Evolutionary conservation across 2,888 invertebrate species (phyloP).

Genomic region (Epiblema foenella): DNA sequence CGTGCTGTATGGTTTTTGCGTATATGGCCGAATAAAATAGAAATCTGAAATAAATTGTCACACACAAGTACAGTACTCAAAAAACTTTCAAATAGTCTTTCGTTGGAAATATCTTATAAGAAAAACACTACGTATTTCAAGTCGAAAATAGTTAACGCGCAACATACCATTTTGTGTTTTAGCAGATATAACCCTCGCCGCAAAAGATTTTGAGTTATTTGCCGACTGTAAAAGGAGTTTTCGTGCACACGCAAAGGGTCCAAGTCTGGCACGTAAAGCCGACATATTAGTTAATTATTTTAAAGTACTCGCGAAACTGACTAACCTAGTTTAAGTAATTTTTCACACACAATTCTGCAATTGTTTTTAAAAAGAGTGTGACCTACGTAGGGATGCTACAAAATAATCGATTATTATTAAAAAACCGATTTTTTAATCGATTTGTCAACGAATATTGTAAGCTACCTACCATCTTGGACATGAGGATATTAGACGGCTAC

Average conservation of each 20-base stretch:
- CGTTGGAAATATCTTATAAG: not conserved
- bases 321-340: slow-evolving; percentile 29
- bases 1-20: slow-evolving; percentile 58
- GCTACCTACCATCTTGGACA: no score
- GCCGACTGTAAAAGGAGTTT: slow-evolving; percentile 65
- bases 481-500: no score
- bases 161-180: slow-evolving; percentile 51
- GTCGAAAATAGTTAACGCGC: not conserved
- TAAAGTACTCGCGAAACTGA: slow-evolving; percentile 12
- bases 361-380: slow-evolving; percentile 11
- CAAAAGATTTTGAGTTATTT: slow-evolving; percentile 57
- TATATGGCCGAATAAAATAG: slow-evolving; percentile 31
- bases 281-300: slow-evolving; percentile 58
- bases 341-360: slow-evolving; percentile 11
- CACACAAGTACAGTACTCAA: not conserved
- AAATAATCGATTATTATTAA: no score
- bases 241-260: slow-evolving; percentile 57
- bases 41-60: slow-evolving; percentile 19
- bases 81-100: not conserved
- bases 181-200: slow-evolving; percentile 49
- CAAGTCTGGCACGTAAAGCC: slow-evolving; percentile 64
- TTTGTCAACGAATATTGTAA: no score
- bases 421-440: no score
- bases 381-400: no score
- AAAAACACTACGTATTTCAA: not conserved